A percentile compares a stretch with the other conserved stretches of the same genome.
Evolutionary conservation across 2,797 vertebrate genomes (phyloP).

Genomic region (Anguilla anguilla): DNA sequence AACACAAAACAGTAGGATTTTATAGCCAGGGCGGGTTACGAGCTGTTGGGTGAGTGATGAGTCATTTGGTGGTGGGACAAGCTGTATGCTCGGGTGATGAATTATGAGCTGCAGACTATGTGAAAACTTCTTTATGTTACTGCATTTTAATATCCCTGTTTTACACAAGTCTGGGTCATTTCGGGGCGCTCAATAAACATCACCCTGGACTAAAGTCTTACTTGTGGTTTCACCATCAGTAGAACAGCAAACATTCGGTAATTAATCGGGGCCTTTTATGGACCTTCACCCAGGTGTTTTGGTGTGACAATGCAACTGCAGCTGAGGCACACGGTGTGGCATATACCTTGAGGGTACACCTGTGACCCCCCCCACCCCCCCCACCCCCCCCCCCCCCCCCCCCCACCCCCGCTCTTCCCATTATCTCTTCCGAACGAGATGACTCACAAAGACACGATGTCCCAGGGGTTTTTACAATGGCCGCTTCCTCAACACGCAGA

Average conservation of each 20-base stretch:
- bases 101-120: background rate
- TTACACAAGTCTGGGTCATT: no score
- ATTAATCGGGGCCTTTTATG: background rate
- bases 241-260: background rate
- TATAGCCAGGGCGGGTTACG: background rate
- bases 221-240: no score
- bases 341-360: background rate
- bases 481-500: background rate
- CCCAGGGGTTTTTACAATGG: slow-evolving; percentile 1
- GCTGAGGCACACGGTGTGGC: background rate
- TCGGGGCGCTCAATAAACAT: background rate
- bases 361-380: background rate
- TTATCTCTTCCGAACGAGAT: background rate
- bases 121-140: no score
- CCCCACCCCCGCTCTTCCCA: background rate
- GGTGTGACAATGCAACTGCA: background rate
- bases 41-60: background rate
- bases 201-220: background rate
- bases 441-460: slow-evolving; percentile 2
- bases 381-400: no score
- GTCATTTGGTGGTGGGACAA: background rate
- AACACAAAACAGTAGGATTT: background rate
- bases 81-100: background rate
- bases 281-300: background rate
- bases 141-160: no score